Evolutionary conservation across 2,797 vertebrate species (phyloP).

Genomic region (Poeciliopsis gracilis): DNA sequence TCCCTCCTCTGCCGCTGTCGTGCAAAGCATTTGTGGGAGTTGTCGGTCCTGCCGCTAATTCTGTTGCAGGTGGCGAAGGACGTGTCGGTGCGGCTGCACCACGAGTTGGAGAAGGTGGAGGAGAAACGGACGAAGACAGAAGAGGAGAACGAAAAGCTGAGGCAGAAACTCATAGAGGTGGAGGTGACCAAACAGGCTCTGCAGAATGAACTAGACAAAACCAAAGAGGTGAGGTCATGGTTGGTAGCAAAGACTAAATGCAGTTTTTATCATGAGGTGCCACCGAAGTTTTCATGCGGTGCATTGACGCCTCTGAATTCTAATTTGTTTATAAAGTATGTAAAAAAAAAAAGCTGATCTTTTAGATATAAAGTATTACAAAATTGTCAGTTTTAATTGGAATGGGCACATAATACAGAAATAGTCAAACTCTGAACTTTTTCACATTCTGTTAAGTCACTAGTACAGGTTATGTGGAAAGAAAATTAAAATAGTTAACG

Average conservation of each 20-base stretch:
- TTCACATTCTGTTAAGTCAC: neutral
- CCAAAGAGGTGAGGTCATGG: conserved; percentile 86
- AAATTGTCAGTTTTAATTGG: neutral
- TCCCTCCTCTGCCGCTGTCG: neutral
- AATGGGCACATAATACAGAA: neutral
- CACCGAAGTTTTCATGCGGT: neutral
- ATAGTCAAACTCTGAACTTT: neutral
- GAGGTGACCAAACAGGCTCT: conserved; percentile 95
- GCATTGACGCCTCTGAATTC: neutral
- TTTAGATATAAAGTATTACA: neutral
- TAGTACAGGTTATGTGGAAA: neutral
- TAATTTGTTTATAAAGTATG: neutral
- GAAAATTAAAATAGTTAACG: neutral
- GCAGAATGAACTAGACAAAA: conserved; percentile 94
- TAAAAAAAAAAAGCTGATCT: neutral
- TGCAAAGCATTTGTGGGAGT: neutral
- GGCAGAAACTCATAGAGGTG: conserved; percentile 94
- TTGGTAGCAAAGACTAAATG: neutral
- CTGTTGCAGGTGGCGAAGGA: conserved; percentile 92
- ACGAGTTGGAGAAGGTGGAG: conserved; percentile 96
- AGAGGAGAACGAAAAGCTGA: conserved; percentile 94
- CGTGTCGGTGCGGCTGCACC: conserved; percentile 95
- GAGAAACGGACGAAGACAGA: conserved; percentile 96
- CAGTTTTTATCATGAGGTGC: neutral
- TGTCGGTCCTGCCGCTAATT: neutral